These are phyloP conservation scores for Griposia aprilina DNA, from an alignment of 2,888 invertebrate species.

Conservation along the genomic window DNA sequence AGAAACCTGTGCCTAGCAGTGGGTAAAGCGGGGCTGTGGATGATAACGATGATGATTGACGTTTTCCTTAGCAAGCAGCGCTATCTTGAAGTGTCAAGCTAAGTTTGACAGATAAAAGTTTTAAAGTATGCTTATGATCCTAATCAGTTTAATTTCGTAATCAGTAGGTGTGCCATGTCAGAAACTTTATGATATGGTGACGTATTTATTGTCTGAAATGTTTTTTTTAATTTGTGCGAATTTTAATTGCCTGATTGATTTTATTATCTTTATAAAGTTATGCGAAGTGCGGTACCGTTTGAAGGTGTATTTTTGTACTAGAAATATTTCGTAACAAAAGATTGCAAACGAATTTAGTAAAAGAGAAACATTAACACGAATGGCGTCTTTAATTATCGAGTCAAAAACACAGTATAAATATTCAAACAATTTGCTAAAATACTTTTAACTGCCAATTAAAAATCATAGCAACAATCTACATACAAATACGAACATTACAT, in stretches of 20 bases:
- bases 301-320: neutral
- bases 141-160: conserved; percentile 43
- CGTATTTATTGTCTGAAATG: conserved; percentile 18
- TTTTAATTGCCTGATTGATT: conserved; percentile 37
- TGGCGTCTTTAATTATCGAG: neutral
- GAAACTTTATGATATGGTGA: conserved; percentile 21
- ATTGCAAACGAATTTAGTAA: neutral
- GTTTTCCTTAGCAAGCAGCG: neutral
- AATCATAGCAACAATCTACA: conserved; percentile 15
- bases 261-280: neutral
- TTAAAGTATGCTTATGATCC: conserved; percentile 30
- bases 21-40: neutral
- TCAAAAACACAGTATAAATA: conserved; percentile 16
- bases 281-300: neutral
- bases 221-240: conserved; percentile 38
- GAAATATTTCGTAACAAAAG: conserved; percentile 2
- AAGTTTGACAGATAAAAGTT: neutral
- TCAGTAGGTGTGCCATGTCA: conserved; percentile 9
- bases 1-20: neutral
- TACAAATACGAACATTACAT: conserved; percentile 3
- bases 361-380: neutral
- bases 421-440: conserved; percentile 20
- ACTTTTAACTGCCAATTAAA: conserved; percentile 40
- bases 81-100: neutral
- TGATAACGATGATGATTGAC: no score